Percentiles rank a stretch among this genome's conserved stretches.
phyloP scores from a whole-genome alignment of 2,888 invertebrate genomes.

The Pollenia angustigena region DNA sequence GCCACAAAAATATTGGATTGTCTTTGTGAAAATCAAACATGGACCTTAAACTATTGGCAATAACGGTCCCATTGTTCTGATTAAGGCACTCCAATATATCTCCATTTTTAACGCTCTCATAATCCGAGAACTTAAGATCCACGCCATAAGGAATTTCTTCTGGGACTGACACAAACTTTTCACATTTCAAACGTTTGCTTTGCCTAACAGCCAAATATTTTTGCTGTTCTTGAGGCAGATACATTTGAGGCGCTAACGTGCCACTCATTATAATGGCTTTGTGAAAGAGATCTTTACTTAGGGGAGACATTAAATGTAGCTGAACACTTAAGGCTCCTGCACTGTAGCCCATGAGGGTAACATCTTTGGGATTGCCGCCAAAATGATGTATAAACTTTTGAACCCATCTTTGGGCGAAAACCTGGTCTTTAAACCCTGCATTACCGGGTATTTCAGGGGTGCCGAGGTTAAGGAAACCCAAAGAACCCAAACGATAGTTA shows the following conservation, averaged over 20 bases:
- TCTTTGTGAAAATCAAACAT: slow-evolving; percentile 78
- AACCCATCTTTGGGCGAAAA: slow-evolving; percentile 85
- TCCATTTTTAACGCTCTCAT: slow-evolving; percentile 76
- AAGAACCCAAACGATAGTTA: slow-evolving; percentile 86
- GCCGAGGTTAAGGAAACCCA: slow-evolving; percentile 85
- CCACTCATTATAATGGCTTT: slow-evolving; percentile 86
- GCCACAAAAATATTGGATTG: slow-evolving; percentile 82
- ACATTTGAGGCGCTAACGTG: slow-evolving; percentile 77
- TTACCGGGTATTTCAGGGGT: slow-evolving; percentile 86
- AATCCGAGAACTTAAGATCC: slow-evolving; percentile 7
- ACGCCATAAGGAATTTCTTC: slow-evolving; percentile 45
- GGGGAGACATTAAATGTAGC: slow-evolving; percentile 82
- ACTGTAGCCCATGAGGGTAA: slow-evolving; percentile 85
- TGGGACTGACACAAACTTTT: slow-evolving; percentile 64
- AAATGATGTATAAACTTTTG: slow-evolving; percentile 85
- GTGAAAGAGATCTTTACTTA: slow-evolving; percentile 85
- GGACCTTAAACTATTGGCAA: slow-evolving; percentile 74
- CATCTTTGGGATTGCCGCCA: slow-evolving; percentile 85
- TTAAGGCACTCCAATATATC: slow-evolving; percentile 85
- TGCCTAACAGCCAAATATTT: slow-evolving; percentile 84
- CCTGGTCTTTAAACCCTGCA: slow-evolving; percentile 86
- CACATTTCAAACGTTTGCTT: slow-evolving; percentile 84
- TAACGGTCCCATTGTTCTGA: slow-evolving; percentile 75
- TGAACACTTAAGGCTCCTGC: slow-evolving; percentile 78
- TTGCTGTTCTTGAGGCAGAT: slow-evolving; percentile 83